Percentiles rank a stretch among this genome's conserved stretches.
Evolutionary conservation across 23 tunicate species (phyloP).

Genomic region (Trididemnum miniatum): DNA sequence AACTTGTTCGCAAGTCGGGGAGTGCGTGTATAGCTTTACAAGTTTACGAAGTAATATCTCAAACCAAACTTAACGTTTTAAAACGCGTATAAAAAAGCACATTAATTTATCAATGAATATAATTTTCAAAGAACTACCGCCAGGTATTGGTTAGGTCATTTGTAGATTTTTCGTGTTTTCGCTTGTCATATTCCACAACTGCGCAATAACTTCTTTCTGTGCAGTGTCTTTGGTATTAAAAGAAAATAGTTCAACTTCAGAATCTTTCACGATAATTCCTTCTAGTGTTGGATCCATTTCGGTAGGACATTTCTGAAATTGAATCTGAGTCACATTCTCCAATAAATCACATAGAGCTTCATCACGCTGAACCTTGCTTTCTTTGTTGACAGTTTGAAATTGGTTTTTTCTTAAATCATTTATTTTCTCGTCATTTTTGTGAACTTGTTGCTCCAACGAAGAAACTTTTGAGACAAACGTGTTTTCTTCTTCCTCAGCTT

Average conservation of each 20-base stretch:
- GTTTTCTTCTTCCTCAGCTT: background rate
- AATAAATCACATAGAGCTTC: background rate
- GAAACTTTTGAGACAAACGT: background rate
- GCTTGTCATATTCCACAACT: background rate
- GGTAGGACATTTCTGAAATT: background rate
- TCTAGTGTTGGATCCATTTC: background rate
- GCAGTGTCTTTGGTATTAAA: background rate
- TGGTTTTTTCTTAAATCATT: background rate
- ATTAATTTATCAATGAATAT: too few species aligned
- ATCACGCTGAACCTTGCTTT: background rate
- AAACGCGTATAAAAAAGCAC: too few species aligned
- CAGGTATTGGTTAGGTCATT: too few species aligned
- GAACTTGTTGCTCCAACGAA: background rate
- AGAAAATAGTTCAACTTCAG: constrained; percentile 8
- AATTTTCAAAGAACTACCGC: too few species aligned
- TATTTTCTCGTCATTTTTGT: background rate
- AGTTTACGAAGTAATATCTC: too few species aligned
- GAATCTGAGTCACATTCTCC: background rate
- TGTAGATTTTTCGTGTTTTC: too few species aligned
- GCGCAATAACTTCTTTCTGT: background rate
- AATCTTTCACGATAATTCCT: background rate
- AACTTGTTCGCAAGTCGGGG: too few species aligned
- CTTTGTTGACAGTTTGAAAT: background rate
- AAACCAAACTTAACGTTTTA: too few species aligned
- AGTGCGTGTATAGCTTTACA: too few species aligned